phyloP scores from a whole-genome alignment of 2,113 vertebrate genomes.

The Sylvilagus bachmani region DNA sequence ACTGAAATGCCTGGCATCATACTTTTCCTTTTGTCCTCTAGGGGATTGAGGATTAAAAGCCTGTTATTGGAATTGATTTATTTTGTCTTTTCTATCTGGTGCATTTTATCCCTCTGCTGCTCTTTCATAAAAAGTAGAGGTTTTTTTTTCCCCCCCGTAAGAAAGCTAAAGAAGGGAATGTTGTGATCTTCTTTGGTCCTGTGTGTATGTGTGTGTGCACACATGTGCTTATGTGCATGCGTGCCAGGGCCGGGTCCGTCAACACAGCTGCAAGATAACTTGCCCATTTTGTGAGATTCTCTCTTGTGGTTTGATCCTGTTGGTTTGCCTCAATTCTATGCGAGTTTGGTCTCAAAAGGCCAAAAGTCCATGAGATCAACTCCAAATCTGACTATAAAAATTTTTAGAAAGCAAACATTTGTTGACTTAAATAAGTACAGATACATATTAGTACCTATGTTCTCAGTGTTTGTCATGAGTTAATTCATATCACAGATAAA shows the following conservation, averaged over 20 bases:
- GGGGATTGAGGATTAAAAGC: conserved; percentile 53
- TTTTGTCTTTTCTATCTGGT: conserved; percentile 25
- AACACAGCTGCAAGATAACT: background rate
- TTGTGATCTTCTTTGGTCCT: background rate
- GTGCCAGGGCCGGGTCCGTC: background rate
- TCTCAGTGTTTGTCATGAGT: background rate
- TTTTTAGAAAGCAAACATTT: background rate
- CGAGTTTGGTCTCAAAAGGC: background rate
- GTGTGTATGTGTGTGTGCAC: background rate
- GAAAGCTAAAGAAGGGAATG: background rate
- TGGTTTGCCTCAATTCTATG: background rate
- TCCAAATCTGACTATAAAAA: background rate
- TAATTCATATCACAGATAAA: background rate
- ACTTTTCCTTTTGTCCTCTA: conserved; percentile 28
- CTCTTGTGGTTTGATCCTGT: background rate
- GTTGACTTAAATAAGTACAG: background rate
- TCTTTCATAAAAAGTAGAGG: conserved; percentile 48
- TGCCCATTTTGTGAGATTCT: background rate
- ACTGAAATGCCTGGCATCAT: background rate
- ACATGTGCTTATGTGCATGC: background rate
- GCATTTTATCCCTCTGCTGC: conserved; percentile 23
- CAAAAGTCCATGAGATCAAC: background rate
- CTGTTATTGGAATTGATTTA: conserved; percentile 70
- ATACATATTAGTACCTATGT: too few relatives aligned
- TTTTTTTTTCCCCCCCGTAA: conserved; percentile 43